Evolutionary conservation across 2,797 vertebrate species (phyloP), one percentile per base, ranked within the genome.

Genomic region (Silurus lanzhouensis): DNA sequence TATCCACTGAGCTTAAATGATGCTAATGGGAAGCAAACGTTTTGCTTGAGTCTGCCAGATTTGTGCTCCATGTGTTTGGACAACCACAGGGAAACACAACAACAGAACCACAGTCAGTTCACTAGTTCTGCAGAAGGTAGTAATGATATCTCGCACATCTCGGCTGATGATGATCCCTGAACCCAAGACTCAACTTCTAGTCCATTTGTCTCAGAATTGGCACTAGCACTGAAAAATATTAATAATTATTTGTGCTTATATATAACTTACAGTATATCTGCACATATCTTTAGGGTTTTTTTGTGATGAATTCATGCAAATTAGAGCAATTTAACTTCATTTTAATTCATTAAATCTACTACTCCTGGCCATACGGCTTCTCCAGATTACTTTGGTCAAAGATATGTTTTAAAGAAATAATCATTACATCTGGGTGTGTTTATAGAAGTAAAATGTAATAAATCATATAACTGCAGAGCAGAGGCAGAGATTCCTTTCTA

Each of bases 1-100:
- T 78, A 85, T 81, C 83, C 84, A 86, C 61, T 87, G 86, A 84
- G 85, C 76, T 82, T 88, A 90, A 90, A 83, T 63, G 74, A 31
- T 52, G 88, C 87, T 84, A 74, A 83, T 87, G 74, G 89, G 76
- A 63, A 68, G 86, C 85, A 83, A 82, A 87, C 85, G 83, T 84
- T 85, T 86, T 82, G 84, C 71, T 60, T 14, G 46, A 38, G 80
- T 55, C 67, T 83, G 88, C 83, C 86, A 89, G 85, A 72, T 77
- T 76, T 68, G 75, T 79, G 48, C 85, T 79, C 79, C 66, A 75
- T 83, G 81, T 83, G 77, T 81, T 77, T 71, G 58, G 71, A 82
- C 74, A 87, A 83, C 81, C 61, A 81, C 17, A 38, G 48, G 19
- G 25, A 82, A 57, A 68, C 25, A 55, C 15, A 27, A 15, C 64